Evolutionary conservation across 2,797 vertebrate species (phyloP), one percentile per base, ranked within the genome.

Genomic region (Myotis planiceps): DNA sequence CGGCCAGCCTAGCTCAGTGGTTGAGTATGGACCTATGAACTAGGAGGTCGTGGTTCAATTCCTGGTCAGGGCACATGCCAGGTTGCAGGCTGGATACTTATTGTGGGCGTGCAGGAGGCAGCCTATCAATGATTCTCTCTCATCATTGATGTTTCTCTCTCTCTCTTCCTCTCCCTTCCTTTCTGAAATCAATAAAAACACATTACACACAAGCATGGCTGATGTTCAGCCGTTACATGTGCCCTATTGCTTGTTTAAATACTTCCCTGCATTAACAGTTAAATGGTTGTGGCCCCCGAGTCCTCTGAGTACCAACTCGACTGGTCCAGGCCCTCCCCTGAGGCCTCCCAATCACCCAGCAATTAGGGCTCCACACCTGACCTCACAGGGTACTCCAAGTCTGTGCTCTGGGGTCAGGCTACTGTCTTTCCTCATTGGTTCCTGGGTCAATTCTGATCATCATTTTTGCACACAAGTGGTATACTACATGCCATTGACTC

Each of bases 231-330:
- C 32, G 0, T 72, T 18, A 51, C 15, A 29, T 9, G 6, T 12
- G 0, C 6, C 74, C 63, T 10, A 34, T 12, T 68, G 4, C 42
- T 55, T 71, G 10, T 69, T 15, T 68, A 69, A 88, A 75, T 78
- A 74, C 2, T 55, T 69, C 5, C 29, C 6, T 9, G 58, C 7
- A 58, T 27, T 45, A 69, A 21, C 3, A 66, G 51, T 16, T 32
- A 58, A 88, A 49, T 37, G 21, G 25, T 8, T 65, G 32, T 21
- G 7, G 29, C 23, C 42, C 32, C 45, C 0, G 0, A 49, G 9
- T 9, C 9, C 45, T 72, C 42, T 27, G 9, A 58, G 55, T 37
- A 25, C 45, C 34, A 66, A 78, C 9, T 18, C 27, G 25, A n/a
- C 18, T 74, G 32, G 39, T n/a, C 49, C 45, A 80, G 13, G 3